Conservation (phyloP, 2,113 vertebrate genomes). For the Cyanocitta stelleri region DNA sequence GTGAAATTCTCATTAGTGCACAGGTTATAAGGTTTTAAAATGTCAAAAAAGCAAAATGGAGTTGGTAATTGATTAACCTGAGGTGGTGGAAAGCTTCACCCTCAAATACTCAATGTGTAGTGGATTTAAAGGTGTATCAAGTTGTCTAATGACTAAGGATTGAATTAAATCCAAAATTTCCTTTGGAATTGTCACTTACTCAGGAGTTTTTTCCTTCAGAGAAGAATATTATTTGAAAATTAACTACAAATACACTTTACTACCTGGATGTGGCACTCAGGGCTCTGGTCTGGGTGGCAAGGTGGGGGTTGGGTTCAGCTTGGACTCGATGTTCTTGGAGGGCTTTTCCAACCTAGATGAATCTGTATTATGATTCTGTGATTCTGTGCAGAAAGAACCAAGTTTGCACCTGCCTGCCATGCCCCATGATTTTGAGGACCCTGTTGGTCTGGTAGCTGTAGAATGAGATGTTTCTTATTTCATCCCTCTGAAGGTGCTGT, state of each 20-base stretch:
- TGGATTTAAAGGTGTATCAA: background rate
- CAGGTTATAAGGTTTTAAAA: background rate
- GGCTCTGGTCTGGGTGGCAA: background rate
- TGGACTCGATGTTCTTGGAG: background rate
- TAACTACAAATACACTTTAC: background rate
- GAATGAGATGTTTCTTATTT: background rate
- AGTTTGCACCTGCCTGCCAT: background rate
- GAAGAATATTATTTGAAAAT: background rate
- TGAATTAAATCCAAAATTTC: background rate
- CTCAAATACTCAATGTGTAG: background rate
- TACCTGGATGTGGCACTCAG: background rate
- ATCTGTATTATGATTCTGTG: no score
- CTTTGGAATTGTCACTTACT: background rate
- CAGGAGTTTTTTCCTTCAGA: background rate
- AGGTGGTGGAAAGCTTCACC: background rate
- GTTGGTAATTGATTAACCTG: background rate
- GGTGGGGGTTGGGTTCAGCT: background rate
- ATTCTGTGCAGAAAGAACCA: background rate
- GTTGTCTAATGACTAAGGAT: background rate
- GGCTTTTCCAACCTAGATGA: background rate
- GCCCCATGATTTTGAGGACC: fast-evolving
- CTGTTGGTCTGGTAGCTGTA: background rate
- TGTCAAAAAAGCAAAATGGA: background rate
- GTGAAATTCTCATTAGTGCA: background rate
- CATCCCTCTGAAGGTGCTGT: background rate